Conservation (phyloP, 2,113 vertebrate species). For the Myotis yumanensis region DNA sequence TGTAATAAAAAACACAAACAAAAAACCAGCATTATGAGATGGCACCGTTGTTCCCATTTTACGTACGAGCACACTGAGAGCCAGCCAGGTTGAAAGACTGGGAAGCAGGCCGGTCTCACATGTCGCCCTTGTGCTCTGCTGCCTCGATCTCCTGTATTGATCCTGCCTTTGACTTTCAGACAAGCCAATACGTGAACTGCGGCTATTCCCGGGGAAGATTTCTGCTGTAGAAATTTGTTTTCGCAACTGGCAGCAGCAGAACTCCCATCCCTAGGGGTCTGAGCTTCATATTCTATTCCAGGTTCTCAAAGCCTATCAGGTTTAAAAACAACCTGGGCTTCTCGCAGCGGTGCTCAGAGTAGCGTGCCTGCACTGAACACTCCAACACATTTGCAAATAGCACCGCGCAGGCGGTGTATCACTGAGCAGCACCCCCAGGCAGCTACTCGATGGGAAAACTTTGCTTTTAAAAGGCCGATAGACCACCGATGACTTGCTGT, state of each 20-base stretch:
- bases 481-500: neutral
- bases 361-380: slow-evolving; percentile 25
- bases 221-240: slow-evolving; percentile 15
- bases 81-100: neutral
- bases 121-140: neutral
- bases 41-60: neutral
- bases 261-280: neutral
- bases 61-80: neutral
- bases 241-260: neutral
- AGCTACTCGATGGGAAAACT: slow-evolving; percentile 33
- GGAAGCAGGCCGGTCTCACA: neutral
- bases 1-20: neutral
- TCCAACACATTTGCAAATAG: slow-evolving; percentile 3
- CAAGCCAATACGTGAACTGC: neutral
- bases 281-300: slow-evolving; percentile 49
- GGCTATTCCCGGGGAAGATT: neutral
- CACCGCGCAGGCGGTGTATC: neutral
- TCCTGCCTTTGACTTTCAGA: neutral
- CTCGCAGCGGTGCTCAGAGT: neutral
- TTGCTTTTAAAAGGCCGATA: slow-evolving; percentile 43
- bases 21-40: neutral
- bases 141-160: neutral
- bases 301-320: slow-evolving; percentile 17
- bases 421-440: neutral
- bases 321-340: slow-evolving; percentile 51